Base-by-base conservation (phyloP, 2,113 vertebrate species). In the Limanda limanda region DNA sequence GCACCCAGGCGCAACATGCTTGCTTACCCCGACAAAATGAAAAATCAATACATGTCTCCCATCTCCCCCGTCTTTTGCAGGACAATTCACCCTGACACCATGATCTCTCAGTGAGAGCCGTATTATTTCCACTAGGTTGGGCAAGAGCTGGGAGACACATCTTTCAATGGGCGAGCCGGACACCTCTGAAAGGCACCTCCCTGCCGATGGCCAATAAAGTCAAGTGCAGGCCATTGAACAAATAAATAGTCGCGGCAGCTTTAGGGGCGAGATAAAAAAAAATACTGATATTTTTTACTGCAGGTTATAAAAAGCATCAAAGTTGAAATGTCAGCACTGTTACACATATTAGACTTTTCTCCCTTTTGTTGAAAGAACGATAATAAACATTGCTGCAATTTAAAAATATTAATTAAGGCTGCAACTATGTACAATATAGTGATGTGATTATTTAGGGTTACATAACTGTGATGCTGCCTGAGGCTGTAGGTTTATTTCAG, bases 1-100 rank as follows among this genome's bases (percentile, higher is more conserved):
- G 80, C 91, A 40, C 83, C 79, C 87, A 76, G 90, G 91, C 86
- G 73, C 86, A 90, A 89, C 92, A 94, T 91, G 92, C 92, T 91
- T 91, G 90, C 93, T 94, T 94, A 92, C 90, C 89, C 90, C 87
- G 82, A 93, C 93, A 92, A 92, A 94, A 94, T 92, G 91, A 94
- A 94, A 94, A 94, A 94, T 94, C 94, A 94, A 94, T 94, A 94
- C 86, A 74, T 90, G 93, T 92, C 89, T 90, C 86, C 91, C 88
- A 82, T 85, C 88, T 86, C 83, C 74, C 85, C 81, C 76, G 35
- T 91, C 83, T 88, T 91, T 88, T 87, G 86, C 90, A 89, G 92
- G 91, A 92, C 91, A 92, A 92, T 92, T 89, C 87, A 92, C 91
- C 90, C 90, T 92, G 91, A 94, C 93, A 93, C 89, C 87, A 84